Percentiles rank a stretch among this genome's conserved stretches.
Conservation (phyloP, 2,888 invertebrate genomes). For the Ashinkailepas kermadecensis region DNA sequence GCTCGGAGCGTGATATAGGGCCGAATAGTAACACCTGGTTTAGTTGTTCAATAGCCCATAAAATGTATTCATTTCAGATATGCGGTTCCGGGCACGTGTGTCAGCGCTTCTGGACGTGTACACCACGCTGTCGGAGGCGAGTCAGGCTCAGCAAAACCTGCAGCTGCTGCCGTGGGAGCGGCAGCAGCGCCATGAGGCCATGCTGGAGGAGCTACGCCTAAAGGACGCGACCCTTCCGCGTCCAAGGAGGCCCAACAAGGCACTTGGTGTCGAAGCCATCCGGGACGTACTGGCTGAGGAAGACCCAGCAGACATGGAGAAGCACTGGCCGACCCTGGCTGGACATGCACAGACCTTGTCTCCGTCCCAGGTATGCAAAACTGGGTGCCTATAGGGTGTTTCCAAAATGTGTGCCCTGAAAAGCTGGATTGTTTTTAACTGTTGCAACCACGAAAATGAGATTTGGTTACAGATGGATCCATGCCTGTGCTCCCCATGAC, state of each 20-base stretch:
- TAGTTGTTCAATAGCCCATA: no score
- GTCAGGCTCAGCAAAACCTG: neutral
- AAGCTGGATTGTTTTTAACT: no score
- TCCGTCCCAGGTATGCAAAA: neutral
- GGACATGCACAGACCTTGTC: neutral
- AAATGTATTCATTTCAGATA: no score
- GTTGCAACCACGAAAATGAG: no score
- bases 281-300: neutral
- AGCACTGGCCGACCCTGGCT: neutral
- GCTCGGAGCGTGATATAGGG: no score
- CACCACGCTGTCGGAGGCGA: neutral
- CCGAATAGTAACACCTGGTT: no score
- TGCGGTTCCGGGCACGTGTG: neutral
- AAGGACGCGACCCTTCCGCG: neutral
- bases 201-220: neutral
- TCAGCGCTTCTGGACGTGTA: neutral
- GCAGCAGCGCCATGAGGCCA: neutral
- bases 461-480: no score
- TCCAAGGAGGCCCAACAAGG: neutral
- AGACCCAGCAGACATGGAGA: neutral
- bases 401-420: no score
- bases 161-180: conserved; percentile 11
- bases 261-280: neutral
- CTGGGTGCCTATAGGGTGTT: no score
- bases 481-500: no score